Conservation (phyloP, 2,797 vertebrate species). For the Adelosebastes latens region DNA sequence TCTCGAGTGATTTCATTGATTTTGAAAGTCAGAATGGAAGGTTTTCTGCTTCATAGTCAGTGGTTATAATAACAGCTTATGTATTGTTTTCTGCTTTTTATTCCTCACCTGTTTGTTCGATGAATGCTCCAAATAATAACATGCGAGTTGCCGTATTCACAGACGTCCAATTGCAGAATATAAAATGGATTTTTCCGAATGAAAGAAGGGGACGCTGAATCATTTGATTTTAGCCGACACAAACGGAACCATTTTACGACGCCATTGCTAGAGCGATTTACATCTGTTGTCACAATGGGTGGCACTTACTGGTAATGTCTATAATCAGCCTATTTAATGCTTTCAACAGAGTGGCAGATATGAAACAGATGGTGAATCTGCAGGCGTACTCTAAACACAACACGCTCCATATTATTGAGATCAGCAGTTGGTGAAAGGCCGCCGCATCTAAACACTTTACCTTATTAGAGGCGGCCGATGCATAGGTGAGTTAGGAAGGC, state of each 20-base stretch:
- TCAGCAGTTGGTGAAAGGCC: conserved; percentile 48
- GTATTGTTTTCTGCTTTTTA: conserved; percentile 37
- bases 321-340: conserved; percentile 81
- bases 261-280: conserved; percentile 50
- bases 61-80: conserved; percentile 20
- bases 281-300: conserved; percentile 82
- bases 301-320: conserved; percentile 79
- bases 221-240: conserved; percentile 27
- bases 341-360: conserved; percentile 74
- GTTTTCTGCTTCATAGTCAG: conserved; percentile 16
- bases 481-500: not conserved
- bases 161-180: not conserved
- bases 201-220: conserved; percentile 16
- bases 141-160: conserved; percentile 3
- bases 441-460: conserved; percentile 39
- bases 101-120: conserved; percentile 20
- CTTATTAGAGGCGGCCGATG: not conserved
- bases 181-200: conserved; percentile 19
- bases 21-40: conserved; percentile 34
- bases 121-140: conserved; percentile 8
- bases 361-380: conserved; percentile 78
- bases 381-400: conserved; percentile 60
- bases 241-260: conserved; percentile 34
- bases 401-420: conserved; percentile 54
- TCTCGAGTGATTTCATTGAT: conserved; percentile 50